Evolutionary conservation across 2,888 invertebrate species (phyloP), one percentile per base, ranked within the genome.

Genomic region (Dysmachus trigonus): DNA sequence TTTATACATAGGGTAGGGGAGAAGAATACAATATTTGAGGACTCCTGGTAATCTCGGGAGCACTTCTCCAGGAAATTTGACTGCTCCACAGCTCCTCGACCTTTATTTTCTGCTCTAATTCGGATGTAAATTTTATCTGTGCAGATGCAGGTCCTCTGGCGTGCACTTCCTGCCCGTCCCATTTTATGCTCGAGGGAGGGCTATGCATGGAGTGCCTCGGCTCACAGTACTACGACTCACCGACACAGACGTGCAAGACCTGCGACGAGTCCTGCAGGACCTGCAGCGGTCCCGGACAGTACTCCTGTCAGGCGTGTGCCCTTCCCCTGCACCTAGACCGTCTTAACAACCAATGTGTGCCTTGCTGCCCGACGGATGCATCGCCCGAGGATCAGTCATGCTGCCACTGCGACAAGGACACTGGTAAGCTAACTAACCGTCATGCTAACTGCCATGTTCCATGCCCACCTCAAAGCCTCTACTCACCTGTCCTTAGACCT

Each of bases 191-290:
- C 10, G 95, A 95, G 88, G 95, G 95, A 87, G 95, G 95, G 5
- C 93, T 95, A 0, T 96, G 96, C 90, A 95, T 95, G 94, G 95
- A 95, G 90, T 96, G 96, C 88, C 93, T 95, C 13, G 94, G 95
- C 73, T 94, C 95, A 0, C 95, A 96, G 91, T 96, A 94, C 92
- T 95, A 96, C 89, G 96, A 96, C 88, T 92, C 94, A 0, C 93
- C 93, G 87, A 95, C 94, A 76, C 95, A 95, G 89, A 93, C 94
- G 5, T 96, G 96, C 90, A 94, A 94, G 89, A 92, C 93, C 1
- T 96, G 96, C 88, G 94, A 96, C 88, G 90, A 93, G 0, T 93
- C 94, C 5, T 96, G 96, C 89, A 93, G 94, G 86, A 94, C 95
- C 0, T 96, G 96, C 90, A 94, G 94, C 0, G 96, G 95, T 0